Base-by-base conservation (phyloP, 2,888 invertebrate species). In the Thyatira batis region DNA sequence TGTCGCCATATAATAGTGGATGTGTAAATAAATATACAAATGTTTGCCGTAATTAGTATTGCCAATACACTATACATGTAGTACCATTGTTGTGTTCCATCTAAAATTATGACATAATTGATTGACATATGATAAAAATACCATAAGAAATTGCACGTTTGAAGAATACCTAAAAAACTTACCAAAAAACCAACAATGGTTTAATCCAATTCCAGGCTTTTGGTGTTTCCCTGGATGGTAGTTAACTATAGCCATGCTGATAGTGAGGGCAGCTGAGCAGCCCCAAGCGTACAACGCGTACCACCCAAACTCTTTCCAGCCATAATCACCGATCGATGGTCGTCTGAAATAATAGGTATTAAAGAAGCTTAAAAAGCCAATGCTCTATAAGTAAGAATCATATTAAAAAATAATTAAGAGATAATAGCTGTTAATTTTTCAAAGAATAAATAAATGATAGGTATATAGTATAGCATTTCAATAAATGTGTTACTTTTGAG, bases 21-120 rank as follows among this genome's bases (percentile, higher is more conserved):
- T 0, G 94, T 94, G 78, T 94, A 93, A 10, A 93, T 76, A 66
- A 95, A 95, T 71, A 94, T 94, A 2, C 92, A 61, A 20, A 94
- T 81, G 69, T 95, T 95, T 0, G 91, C 68, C 0, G 81, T 53
- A 23, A 95, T 78, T 4, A 95, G 76, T 21, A 93, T 66, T 0
- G 93, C 77, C 66, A 95, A 92, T 2, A 95, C 93, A n/a, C 94
- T 94, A 75, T 94, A 95, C 86, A 95, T 94, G 71, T 94, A 95
- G 20, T 89, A 89, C 93, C 95, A 94, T 44, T 92, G 92, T 57
- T 92, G 92, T 13, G 64, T 62, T 21, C 69, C 68, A 54, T 84
- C 94, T 95, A 13, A 28, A 27, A 48, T 17, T 10, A 13, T 1
- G 13, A 20, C 20, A 44, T 9, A 44, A 13, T 20, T 10, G 33